Base-by-base conservation (phyloP, 2,113 vertebrate species). In the Junco hyemalis region DNA sequence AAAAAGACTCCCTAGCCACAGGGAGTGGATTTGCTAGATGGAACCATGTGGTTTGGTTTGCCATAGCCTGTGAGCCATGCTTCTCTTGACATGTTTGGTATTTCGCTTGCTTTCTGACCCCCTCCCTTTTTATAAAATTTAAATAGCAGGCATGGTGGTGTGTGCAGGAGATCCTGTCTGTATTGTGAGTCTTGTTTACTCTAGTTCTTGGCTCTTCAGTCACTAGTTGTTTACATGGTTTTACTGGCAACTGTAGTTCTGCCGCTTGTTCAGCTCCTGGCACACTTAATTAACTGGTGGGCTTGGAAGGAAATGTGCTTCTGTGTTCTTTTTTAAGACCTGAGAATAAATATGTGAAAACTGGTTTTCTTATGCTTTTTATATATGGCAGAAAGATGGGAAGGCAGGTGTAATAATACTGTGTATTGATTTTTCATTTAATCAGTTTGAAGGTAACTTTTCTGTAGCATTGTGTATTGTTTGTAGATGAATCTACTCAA, bases 381-480 rank as follows among this genome's bases (percentile, higher is more conserved):
- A 68, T 91, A 38, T 86, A 15, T 84, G 78, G 69, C 81, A 65
- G 57, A 86, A 80, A 59, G 84, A 72, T 81, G 54, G 60, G 51
- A 90, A 93, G 59, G 73, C 86, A 93, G 76, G 51, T 84, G 51
- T 85, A 79, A 73, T 92, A 82, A 47, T 80, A 76, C 59, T 65
- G 3, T 59, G 47, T 68, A 92, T 86, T 83, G 82, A 88, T 92
- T 95, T 96, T 89, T 90, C 71, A 53, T 91, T 86, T 93, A 77
- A 95, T 96, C 88, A 84, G 28, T 59, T 31, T 74, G 66, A 85
- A 64, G 38, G 65, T 81, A 94, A 40, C 74, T 91, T 95, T 92
- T 90, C 56, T 79, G n/a, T 71, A 61, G 64, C 14, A 5, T 29
- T 70, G 47, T 91, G 45, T 90, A 36, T 78, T 86, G 85, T 83